Conservation (phyloP, 2,888 invertebrate species). For the Nomada ferruginata region DNA sequence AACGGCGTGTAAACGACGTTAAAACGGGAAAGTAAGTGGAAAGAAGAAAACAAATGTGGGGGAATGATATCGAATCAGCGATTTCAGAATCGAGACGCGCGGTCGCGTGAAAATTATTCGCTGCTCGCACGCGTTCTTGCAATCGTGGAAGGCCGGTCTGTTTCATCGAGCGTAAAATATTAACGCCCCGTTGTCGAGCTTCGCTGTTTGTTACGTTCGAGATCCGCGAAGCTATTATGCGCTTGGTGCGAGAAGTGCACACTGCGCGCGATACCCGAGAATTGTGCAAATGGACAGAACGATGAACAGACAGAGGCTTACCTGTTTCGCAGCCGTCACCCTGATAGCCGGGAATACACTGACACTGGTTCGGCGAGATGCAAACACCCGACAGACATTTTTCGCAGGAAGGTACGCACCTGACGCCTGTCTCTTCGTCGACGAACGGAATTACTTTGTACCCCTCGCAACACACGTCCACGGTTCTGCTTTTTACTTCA, state of each 20-base stretch:
- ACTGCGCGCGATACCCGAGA: neutral
- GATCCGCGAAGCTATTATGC: conserved; percentile 18
- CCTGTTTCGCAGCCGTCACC: conserved; percentile 87
- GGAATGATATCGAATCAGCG: conserved; percentile 12
- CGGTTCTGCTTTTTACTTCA: conserved; percentile 88
- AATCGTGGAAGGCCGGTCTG: conserved; percentile 63
- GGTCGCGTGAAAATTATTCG: conserved; percentile 49
- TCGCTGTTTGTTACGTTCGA: conserved; percentile 12
- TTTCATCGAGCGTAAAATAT: conserved; percentile 69
- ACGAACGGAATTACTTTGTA: conserved; percentile 85
- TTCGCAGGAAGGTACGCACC: conserved; percentile 84
- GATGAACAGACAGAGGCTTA: conserved; percentile 75
- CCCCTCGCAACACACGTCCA: conserved; percentile 91
- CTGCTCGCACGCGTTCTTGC: conserved; percentile 41
- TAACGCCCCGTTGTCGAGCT: conserved; percentile 35
- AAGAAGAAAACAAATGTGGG: neutral
- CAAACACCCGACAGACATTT: conserved; percentile 86
- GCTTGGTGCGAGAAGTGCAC: no score
- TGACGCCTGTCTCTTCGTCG: conserved; percentile 56
- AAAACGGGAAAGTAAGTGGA: neutral
- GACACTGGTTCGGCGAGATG: conserved; percentile 85
- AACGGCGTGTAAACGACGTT: conserved; percentile 2
- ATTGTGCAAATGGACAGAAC: no score
- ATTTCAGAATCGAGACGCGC: conserved; percentile 32
- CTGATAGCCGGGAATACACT: conserved; percentile 88